Conservation (phyloP, 2,113 vertebrate species). For the Eudyptes chrysolophus region DNA sequence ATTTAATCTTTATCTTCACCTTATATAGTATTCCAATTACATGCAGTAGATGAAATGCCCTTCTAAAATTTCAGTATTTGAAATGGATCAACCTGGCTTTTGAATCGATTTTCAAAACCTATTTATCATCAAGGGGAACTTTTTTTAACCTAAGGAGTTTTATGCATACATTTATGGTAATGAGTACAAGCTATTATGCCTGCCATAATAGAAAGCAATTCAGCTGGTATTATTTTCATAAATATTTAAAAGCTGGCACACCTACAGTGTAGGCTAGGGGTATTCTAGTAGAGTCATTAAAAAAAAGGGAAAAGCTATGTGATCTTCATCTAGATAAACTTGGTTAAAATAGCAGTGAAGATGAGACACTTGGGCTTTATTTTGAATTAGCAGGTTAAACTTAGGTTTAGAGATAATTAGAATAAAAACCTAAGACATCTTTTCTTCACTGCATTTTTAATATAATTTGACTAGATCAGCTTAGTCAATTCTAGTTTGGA, state of each 20-base stretch:
- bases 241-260: conserved; percentile 33
- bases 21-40: neutral
- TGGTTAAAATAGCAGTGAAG: neutral
- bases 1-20: neutral
- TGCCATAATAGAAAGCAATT: conserved; percentile 19
- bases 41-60: neutral
- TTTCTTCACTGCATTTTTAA: neutral
- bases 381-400: neutral
- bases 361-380: neutral
- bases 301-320: neutral
- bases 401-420: neutral
- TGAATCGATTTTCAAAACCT: neutral
- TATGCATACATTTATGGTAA: conserved; percentile 13
- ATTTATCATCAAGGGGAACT: neutral
- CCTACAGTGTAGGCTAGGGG: neutral
- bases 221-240: neutral
- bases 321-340: neutral
- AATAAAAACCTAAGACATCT: neutral
- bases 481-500: neutral
- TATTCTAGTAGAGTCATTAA: neutral
- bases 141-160: neutral
- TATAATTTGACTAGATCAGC: neutral
- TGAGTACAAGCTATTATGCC: neutral
- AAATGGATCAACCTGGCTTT: neutral
- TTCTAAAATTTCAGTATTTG: neutral